These are phyloP conservation scores for Andrena praecox DNA, from an alignment of 2,888 invertebrate genomes.

Conservation along the genomic window DNA sequence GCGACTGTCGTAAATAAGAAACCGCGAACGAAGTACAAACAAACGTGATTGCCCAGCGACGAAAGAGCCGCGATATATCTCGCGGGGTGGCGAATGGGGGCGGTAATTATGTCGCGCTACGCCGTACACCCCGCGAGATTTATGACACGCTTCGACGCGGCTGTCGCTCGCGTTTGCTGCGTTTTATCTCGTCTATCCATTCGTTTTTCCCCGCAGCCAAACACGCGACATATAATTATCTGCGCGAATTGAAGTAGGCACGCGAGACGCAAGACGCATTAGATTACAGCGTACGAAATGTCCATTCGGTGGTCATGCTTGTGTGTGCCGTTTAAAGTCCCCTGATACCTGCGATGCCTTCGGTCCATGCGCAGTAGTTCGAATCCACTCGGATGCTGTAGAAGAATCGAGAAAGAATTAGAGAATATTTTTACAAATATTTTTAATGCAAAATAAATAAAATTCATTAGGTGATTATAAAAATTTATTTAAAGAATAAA, in stretches of 20 bases:
- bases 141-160: conserved; percentile 50
- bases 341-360: too few species aligned
- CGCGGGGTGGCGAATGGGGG: conserved; percentile 70
- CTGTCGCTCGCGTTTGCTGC: neutral
- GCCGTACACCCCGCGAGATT: conserved; percentile 52
- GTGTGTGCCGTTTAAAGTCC: too few species aligned
- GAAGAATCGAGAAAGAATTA: too few species aligned
- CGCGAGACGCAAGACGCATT: neutral
- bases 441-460: too few species aligned
- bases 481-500: too few species aligned
- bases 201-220: neutral
- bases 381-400: too few species aligned
- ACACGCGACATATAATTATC: conserved; percentile 22
- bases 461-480: too few species aligned
- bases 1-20: conserved; percentile 68
- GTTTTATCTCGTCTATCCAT: conserved; percentile 1
- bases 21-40: conserved; percentile 58
- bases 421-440: too few species aligned
- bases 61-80: conserved; percentile 63
- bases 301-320: neutral
- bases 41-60: conserved; percentile 62
- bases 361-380: too few species aligned
- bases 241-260: neutral
- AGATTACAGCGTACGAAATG: neutral
- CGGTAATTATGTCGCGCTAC: conserved; percentile 74